Conservation (phyloP, 2,113 vertebrate genomes). For the Meleagris gallopavo region DNA sequence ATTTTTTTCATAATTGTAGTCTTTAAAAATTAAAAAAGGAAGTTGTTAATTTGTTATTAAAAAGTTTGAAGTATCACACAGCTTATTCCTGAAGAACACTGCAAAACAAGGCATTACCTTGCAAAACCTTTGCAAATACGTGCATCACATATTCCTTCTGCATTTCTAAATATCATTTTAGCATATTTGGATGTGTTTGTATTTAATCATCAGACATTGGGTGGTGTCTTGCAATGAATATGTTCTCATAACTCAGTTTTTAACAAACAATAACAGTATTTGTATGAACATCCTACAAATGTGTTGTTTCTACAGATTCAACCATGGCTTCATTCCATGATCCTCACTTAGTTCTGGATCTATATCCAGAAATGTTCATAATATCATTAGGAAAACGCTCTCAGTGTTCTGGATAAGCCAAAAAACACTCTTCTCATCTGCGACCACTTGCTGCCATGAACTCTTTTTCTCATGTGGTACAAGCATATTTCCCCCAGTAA, state of each 20-base stretch:
- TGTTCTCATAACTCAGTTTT: background rate
- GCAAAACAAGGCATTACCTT: background rate
- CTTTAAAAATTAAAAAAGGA: slow-evolving; percentile 65
- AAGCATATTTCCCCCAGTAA: background rate
- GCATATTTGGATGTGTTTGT: background rate
- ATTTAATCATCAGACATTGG: background rate
- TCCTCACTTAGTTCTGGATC: background rate
- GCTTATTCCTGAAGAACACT: background rate
- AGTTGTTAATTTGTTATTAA: background rate
- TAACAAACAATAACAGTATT: background rate
- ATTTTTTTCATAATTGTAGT: slow-evolving; percentile 88
- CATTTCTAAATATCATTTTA: background rate
- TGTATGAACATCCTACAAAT: background rate
- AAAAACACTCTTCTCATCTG: background rate
- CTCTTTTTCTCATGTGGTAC: background rate
- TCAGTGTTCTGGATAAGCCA: background rate
- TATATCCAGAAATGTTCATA: background rate
- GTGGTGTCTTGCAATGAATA: background rate
- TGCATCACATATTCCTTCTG: background rate
- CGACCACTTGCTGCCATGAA: background rate
- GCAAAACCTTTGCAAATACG: too few relatives aligned
- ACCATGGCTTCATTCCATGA: background rate
- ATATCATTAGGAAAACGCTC: background rate
- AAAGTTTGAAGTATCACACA: background rate
- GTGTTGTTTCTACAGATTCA: background rate